A percentile compares a stretch with the other conserved stretches of the same genome.
phyloP scores from a whole-genome alignment of 2,888 invertebrate species.

The Drosophila anomalata region DNA sequence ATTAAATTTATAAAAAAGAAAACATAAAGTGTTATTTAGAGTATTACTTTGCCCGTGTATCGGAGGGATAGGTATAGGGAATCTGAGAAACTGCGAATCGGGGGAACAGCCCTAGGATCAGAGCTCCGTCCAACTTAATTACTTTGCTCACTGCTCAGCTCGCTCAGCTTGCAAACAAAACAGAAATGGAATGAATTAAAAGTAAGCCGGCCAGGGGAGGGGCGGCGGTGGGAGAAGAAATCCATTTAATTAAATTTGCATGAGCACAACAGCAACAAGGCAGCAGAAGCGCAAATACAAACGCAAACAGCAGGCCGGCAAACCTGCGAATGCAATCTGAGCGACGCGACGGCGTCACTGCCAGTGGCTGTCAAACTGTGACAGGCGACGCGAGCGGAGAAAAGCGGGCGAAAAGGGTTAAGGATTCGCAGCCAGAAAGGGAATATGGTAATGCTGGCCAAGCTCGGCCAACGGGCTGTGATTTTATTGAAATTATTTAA shows the following conservation, averaged over 20 bases:
- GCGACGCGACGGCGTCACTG: constrained; percentile 41
- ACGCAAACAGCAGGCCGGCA: constrained; percentile 24
- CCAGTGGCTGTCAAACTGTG: constrained; percentile 53
- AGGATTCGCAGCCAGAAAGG: constrained; percentile 15
- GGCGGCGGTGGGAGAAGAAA: constrained; percentile 19
- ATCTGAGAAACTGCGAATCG: background rate
- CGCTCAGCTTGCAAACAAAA: constrained; percentile 61
- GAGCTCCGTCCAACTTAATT: constrained; percentile 59
- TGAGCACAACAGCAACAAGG: constrained; percentile 44
- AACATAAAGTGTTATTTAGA: constrained; percentile 11
- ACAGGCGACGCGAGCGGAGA: constrained; percentile 19
- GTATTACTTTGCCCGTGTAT: constrained; percentile 6
- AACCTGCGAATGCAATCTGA: constrained; percentile 48
- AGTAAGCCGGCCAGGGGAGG: constrained; percentile 3
- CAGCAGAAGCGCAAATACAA: constrained; percentile 29
- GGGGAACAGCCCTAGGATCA: constrained; percentile 11
- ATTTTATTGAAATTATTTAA: constrained; percentile 16
- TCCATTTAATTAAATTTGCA: constrained; percentile 73
- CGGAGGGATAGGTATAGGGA: constrained; percentile 11
- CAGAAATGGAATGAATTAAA: constrained; percentile 50
- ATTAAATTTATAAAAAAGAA: constrained; percentile 22
- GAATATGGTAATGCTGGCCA: constrained; percentile 33
- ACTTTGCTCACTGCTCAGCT: constrained; percentile 44
- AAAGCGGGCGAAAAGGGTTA: constrained; percentile 11
- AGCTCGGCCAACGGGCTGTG: background rate